Evolutionary conservation across 2,797 vertebrate species (phyloP), one percentile per base, ranked within the genome.

Genomic region (Gadopsis bispinosus): DNA sequence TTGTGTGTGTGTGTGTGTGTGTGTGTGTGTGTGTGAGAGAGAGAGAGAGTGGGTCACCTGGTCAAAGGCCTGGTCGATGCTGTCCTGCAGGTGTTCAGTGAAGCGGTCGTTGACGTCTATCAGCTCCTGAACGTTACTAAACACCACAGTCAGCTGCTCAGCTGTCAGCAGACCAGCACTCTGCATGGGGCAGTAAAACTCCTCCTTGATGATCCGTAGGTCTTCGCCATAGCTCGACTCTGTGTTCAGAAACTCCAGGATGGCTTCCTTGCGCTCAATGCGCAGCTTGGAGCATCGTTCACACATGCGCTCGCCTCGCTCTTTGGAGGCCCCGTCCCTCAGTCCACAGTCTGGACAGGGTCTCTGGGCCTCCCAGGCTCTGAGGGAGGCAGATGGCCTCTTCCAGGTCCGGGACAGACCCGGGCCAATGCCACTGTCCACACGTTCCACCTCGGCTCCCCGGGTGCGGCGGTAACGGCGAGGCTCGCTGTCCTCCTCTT

Each of bases 171-270:
- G 94, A 6, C 94, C 96, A 1, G 97, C 97, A 0, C 94, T 95
- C 93, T 97, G 96, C 96, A 97, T 98, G 72, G 96, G 97, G 71
- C 96, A 93, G 89, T 97, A 97, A 81, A 98, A 97, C 77, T 97
- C 97, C 94, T 97, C 96, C 79, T 95, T 96, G 85, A 98, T 97
- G 88, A 97, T 97, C 33, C 96, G 92, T 70, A 97, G 94, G 91
- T 97, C 96, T 81, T 97, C 97, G 7, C 96, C 95, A 0, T 96
- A 98, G 89, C 97, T 98, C 4, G 94, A 95, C 92, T 99, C 97
- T 0, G 96, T 98, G 88, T 97, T 97, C 68, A 97, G 94, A 45
- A 97, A 98, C 93, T 98, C 97, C 91, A 97, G 84, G 83, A 97
- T 95, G 73, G 97, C 96, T 80, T 98, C 97, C 73, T 98, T 98